Percentiles rank a stretch among this genome's conserved stretches.
Conservation (phyloP, 23 tunicate species). For the Halocynthia aurantium region DNA sequence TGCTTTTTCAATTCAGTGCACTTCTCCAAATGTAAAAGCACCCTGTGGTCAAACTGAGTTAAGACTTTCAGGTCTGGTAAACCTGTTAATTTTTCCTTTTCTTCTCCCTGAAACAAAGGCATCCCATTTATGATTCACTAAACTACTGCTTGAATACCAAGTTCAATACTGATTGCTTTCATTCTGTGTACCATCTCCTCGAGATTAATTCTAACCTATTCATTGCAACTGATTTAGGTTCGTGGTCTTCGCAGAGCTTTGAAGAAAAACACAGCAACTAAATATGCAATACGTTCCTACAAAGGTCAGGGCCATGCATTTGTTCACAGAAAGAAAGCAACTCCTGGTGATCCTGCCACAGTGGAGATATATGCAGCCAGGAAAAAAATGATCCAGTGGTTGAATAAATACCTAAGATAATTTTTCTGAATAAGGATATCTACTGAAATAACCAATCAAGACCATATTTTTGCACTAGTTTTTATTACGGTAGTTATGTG, state of each 20-base stretch:
- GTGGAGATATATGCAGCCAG: conserved; percentile 17
- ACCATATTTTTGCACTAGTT: too few species aligned
- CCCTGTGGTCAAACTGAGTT: too few species aligned
- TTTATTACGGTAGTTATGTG: too few species aligned
- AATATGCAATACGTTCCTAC: conserved; percentile 6
- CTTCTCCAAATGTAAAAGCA: too few species aligned
- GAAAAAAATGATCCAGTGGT: conserved; percentile 14
- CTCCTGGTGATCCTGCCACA: conserved; percentile 4
- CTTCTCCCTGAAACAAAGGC: too few species aligned
- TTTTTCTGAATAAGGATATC: not conserved
- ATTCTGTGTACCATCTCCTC: not conserved
- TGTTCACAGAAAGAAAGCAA: conserved; percentile 5
- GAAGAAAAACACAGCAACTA: not conserved
- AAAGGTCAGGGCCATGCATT: conserved; percentile 14
- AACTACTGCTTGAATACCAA: not conserved
- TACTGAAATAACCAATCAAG: too few species aligned
- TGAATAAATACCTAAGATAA: not conserved
- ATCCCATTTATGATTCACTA: too few species aligned
- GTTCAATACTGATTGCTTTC: not conserved
- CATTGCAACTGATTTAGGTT: not conserved
- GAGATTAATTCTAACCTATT: not conserved
- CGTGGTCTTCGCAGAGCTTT: not conserved
- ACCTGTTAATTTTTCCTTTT: too few species aligned
- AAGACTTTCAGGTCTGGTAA: too few species aligned
- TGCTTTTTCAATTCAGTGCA: too few species aligned